Conservation (phyloP, 2,113 vertebrate species). For the Vulpes ferrilata region DNA sequence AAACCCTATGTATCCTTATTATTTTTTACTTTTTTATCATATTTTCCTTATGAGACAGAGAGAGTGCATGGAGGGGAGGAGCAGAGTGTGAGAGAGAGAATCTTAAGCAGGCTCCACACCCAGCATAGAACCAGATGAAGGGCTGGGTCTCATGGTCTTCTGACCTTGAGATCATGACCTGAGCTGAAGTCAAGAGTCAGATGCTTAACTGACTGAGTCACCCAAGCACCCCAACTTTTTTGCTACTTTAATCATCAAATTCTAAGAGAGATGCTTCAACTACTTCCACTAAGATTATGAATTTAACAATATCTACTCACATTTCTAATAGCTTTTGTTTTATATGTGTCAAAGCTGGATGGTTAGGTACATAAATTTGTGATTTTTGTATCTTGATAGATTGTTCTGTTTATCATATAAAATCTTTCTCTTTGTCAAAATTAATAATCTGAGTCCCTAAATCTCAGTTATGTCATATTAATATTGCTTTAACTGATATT, state of each 20-base stretch:
- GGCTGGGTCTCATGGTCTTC: background rate
- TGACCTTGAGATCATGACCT: background rate
- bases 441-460: background rate
- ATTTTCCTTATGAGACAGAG: background rate
- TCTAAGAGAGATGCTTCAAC: background rate
- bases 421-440: background rate
- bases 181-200: background rate
- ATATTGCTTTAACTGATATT: background rate
- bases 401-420: background rate
- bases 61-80: background rate
- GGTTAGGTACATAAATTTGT: background rate
- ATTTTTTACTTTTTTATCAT: background rate
- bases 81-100: background rate
- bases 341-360: background rate
- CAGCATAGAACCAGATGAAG: background rate
- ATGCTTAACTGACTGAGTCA: background rate
- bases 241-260: background rate
- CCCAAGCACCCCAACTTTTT: background rate
- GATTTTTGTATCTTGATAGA: background rate
- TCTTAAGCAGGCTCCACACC: background rate
- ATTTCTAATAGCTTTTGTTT: constrained; percentile 29
- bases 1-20: background rate
- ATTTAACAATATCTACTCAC: background rate
- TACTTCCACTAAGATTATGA: background rate
- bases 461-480: constrained; percentile 17